Evolutionary conservation across 2,888 invertebrate genomes (phyloP).

Genomic region (Apocheima hispidaria): DNA sequence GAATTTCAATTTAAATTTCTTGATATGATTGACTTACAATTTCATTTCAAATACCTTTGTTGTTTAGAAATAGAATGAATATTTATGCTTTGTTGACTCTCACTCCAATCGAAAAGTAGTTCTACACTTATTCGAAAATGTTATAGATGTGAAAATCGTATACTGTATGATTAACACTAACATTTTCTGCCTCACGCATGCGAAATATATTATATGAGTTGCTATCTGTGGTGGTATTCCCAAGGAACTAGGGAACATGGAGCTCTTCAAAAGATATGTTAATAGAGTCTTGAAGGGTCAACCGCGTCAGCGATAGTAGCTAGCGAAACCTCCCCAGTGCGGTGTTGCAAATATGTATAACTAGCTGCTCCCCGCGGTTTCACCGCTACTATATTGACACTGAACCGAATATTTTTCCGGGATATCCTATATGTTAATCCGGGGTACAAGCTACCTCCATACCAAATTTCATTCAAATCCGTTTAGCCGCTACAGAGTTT

Average conservation of each 20-base stretch:
- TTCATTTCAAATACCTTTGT: constrained; percentile 10
- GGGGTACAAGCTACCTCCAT: too few relatives aligned
- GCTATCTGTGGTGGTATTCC: too few relatives aligned
- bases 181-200: too few relatives aligned
- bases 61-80: constrained; percentile 9
- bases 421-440: too few relatives aligned
- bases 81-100: background rate
- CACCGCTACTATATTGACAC: too few relatives aligned
- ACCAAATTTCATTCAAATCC: too few relatives aligned
- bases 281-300: background rate
- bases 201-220: background rate
- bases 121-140: too few relatives aligned
- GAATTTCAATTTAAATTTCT: constrained; percentile 30
- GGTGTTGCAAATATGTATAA: background rate
- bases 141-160: background rate
- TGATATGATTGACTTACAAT: constrained; percentile 20
- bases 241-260: background rate
- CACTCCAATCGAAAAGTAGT: too few relatives aligned
- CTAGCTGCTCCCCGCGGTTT: too few relatives aligned
- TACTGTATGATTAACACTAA: too few relatives aligned
- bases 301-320: background rate
- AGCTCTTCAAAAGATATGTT: background rate
- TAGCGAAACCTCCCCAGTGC: background rate
- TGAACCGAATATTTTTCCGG: too few relatives aligned
- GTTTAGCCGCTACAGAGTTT: too few relatives aligned